Base-by-base conservation (phyloP, 1,140 invertebrate genomes). In the Rhynchophorus ferrugineus region DNA sequence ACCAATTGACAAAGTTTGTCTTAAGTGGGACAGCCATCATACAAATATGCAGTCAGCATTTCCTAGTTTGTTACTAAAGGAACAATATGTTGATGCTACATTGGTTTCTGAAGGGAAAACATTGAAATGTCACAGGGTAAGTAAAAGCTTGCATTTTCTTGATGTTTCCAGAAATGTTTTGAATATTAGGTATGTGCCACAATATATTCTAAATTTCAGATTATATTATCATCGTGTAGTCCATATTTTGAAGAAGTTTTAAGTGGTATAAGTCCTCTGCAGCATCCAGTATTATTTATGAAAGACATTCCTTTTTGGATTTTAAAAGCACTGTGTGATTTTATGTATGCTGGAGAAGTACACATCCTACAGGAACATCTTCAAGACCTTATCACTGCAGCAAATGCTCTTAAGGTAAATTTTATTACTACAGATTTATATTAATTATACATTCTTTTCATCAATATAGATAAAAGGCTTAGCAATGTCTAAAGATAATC, bases 21-120 rank as follows among this genome's bases (percentile, higher is more conserved):
- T 85, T 29, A 76, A 78, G 64, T 85, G 83, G 83, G 83, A 84
- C 64, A 83, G 80, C 66, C 83, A 83, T 63, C 80, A 84, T 60
- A 77, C 73, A 43, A 84, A 84, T 61, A 78, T 85, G 71, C 78
- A 83, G 56, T 75, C 71, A 36, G 77, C 77, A 47, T 76, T 80
- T 56, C 71, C 75, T 2, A 63, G 56, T 51, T 61, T 79, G n/a
- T 60, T 78, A 16, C 63, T 68, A 13, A 70, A 70, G 33, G 72
- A 78, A 57, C 68, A 73, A 46, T 76, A 76, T 62, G 75, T 77
- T 2, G 78, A 79, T 61, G 75, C 77, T 1, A 79, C 78, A 3
- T 59, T 79, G 37, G 72, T 75, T 3, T 74, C 75, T 54, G 77
- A 78, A 51, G 77, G 70, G 8, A 61, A 67, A 41, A 68, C 63